Percentiles rank a stretch among this genome's conserved stretches.
These are phyloP conservation scores for Stigmatopora argus DNA, from an alignment of 2,113 vertebrate genomes.

Conservation along the genomic window DNA sequence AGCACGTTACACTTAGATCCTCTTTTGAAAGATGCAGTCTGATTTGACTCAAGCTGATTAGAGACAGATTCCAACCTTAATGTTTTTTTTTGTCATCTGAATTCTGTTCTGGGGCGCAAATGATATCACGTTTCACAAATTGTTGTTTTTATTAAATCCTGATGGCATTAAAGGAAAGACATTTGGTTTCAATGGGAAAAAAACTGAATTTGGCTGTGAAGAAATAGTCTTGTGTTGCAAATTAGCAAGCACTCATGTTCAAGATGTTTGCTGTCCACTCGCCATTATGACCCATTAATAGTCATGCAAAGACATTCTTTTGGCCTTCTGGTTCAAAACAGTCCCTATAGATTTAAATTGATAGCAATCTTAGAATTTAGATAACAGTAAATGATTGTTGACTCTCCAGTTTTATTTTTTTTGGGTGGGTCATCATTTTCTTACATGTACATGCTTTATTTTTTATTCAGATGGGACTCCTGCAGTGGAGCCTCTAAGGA, in stretches of 20 bases:
- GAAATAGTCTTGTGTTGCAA: neutral
- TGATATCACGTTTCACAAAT: conserved; percentile 1
- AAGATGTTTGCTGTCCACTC: neutral
- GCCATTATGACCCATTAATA: neutral
- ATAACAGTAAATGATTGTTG: too few species aligned
- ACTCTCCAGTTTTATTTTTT: neutral
- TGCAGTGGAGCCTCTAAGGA: conserved; percentile 80
- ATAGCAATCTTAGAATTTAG: too few species aligned
- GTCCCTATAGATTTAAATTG: too few species aligned
- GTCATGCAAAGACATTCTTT: too few species aligned
- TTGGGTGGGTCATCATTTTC: neutral
- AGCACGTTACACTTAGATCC: neutral
- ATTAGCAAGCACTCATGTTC: neutral
- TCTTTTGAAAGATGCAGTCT: neutral
- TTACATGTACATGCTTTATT: conserved; percentile 1
- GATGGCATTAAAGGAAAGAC: neutral
- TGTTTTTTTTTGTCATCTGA: neutral
- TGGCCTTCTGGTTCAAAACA: too few species aligned
- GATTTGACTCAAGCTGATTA: neutral
- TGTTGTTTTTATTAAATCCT: neutral
- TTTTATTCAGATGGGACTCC: conserved; percentile 68
- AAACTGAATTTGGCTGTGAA: neutral
- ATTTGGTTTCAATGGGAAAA: neutral
- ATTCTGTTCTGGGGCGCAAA: neutral
- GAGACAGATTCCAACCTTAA: neutral